These are phyloP conservation scores for Polypedilum pembai DNA, from an alignment of 1,140 invertebrate species.

Conservation along the genomic window DNA sequence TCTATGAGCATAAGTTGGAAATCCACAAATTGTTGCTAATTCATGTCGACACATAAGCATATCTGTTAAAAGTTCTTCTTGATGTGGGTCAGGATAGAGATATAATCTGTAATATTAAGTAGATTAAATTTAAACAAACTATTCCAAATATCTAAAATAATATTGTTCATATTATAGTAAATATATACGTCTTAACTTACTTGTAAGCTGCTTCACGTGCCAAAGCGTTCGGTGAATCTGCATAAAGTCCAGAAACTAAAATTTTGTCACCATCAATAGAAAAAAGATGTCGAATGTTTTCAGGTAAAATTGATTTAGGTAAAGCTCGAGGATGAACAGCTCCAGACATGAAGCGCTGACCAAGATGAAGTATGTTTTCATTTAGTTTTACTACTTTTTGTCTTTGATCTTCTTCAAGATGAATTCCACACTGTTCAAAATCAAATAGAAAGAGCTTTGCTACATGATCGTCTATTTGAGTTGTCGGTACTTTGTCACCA, in stretches of 20 bases:
- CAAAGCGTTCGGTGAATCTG: slow-evolving; percentile 68
- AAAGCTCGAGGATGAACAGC: slow-evolving; percentile 59
- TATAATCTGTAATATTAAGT: too few relatives aligned
- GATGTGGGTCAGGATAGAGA: slow-evolving; percentile 67
- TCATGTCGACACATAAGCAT: slow-evolving; percentile 65
- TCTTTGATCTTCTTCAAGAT: slow-evolving; percentile 71
- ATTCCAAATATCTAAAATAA: too few relatives aligned
- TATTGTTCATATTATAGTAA: too few relatives aligned
- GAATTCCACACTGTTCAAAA: slow-evolving; percentile 95
- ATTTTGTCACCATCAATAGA: slow-evolving; percentile 61
- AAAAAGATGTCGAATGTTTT: slow-evolving; percentile 69
- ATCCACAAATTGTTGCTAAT: slow-evolving; percentile 79
- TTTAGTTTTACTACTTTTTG: slow-evolving; percentile 75
- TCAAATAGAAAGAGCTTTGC: slow-evolving; percentile 87
- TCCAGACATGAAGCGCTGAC: slow-evolving; percentile 78
- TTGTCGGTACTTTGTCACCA: slow-evolving; percentile 62
- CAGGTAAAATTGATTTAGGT: slow-evolving; percentile 56
- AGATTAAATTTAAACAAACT: too few relatives aligned
- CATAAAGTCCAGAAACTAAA: slow-evolving; percentile 67
- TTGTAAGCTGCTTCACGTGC: slow-evolving; percentile 88
- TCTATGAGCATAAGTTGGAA: slow-evolving; percentile 79
- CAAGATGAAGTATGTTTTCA: slow-evolving; percentile 68
- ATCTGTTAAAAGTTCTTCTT: slow-evolving; percentile 65
- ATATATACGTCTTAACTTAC: too few relatives aligned
- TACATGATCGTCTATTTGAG: slow-evolving; percentile 75